Evolutionary conservation across 2,113 vertebrate genomes (phyloP).

Genomic region (Chionodraco myersi): DNA sequence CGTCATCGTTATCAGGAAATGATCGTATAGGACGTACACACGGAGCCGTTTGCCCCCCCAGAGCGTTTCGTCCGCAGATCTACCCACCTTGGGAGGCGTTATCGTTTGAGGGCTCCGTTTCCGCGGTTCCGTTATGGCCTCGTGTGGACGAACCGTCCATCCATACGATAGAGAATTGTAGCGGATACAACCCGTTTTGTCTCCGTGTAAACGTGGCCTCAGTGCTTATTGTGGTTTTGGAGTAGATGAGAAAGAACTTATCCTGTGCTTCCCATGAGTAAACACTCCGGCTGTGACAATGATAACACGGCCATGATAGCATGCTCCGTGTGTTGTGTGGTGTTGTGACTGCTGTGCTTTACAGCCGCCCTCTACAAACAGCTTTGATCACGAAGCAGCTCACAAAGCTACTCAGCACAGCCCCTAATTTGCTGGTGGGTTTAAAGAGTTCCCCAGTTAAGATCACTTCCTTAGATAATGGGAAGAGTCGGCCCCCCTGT

Average conservation of each 20-base stretch:
- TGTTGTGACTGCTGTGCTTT: slow-evolving; percentile 66
- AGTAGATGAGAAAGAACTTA: slow-evolving; percentile 58
- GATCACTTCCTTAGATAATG: slow-evolving; percentile 81
- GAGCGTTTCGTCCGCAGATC: too few species aligned
- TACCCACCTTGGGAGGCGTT: too few species aligned
- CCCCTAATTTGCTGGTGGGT: slow-evolving; percentile 77
- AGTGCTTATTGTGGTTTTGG: slow-evolving; percentile 41
- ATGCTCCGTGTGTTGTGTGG: slow-evolving; percentile 39
- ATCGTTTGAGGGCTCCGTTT: too few species aligned
- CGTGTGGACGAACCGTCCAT: too few species aligned
- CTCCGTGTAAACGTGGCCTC: neutral
- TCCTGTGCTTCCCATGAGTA: slow-evolving; percentile 51
- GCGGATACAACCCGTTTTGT: too few species aligned
- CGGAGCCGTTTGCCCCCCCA: too few species aligned
- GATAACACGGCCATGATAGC: slow-evolving; percentile 61
- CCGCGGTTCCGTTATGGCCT: too few species aligned
- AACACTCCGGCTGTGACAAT: slow-evolving; percentile 44
- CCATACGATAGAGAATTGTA: too few species aligned
- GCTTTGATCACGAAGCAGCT: slow-evolving; percentile 70
- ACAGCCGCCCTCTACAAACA: slow-evolving; percentile 55
- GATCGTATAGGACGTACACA: too few species aligned
- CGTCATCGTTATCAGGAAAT: too few species aligned
- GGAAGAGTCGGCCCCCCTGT: slow-evolving; percentile 79
- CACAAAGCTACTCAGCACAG: slow-evolving; percentile 54
- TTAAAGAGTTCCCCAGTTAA: slow-evolving; percentile 76